phyloP scores from a whole-genome alignment of 2,113 vertebrate genomes.

The Rhinolophus sinicus region DNA sequence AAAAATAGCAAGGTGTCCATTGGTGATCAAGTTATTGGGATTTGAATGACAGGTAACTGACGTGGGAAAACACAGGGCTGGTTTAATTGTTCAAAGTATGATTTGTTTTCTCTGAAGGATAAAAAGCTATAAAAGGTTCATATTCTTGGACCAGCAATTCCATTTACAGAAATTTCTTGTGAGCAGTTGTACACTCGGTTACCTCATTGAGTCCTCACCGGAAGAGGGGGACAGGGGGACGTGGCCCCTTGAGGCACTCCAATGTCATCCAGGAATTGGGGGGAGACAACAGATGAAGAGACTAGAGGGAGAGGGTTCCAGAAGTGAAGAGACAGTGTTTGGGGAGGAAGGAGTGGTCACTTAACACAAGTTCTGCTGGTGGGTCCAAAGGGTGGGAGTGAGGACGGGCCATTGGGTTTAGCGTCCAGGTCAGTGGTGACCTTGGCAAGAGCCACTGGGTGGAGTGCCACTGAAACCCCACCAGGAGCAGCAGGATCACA shows the following conservation, averaged over 20 bases:
- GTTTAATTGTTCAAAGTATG: background rate
- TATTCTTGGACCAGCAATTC: background rate
- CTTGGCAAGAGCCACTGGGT: background rate
- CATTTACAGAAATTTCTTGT: background rate
- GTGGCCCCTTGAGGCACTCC: too few species aligned
- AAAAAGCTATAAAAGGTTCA: accelerated
- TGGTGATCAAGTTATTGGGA: background rate
- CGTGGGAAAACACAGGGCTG: background rate
- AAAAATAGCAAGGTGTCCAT: background rate
- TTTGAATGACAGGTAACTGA: background rate
- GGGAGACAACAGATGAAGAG: background rate
- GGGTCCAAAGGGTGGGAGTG: background rate
- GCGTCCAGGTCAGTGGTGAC: background rate
- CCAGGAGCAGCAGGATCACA: background rate
- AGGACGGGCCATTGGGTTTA: background rate
- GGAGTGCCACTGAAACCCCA: background rate
- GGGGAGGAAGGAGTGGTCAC: background rate
- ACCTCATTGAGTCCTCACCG: background rate
- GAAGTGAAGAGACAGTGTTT: background rate
- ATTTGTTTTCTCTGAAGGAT: background rate
- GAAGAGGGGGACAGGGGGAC: background rate
- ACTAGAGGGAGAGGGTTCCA: background rate
- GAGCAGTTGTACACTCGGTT: background rate
- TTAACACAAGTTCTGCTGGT: background rate
- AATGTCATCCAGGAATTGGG: background rate